phyloP scores from a whole-genome alignment of 2,797 vertebrate species.

The Etheostoma nigrum region DNA sequence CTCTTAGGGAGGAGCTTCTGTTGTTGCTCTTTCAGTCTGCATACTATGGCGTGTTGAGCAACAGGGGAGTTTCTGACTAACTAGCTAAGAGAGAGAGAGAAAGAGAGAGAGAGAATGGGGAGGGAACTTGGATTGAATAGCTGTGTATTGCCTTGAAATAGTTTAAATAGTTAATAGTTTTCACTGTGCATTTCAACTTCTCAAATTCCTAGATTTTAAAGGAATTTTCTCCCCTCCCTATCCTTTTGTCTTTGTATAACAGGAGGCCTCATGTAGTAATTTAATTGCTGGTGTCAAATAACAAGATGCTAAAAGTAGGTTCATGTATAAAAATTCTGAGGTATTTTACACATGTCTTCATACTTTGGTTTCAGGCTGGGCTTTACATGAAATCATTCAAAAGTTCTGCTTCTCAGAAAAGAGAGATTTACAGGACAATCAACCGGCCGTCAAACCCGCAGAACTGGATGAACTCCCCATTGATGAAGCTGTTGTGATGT shows the following conservation, averaged over 20 bases:
- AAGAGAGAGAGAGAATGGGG: conserved; percentile 21
- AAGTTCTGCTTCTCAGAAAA: neutral
- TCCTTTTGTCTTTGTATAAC: neutral
- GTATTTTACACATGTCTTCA: neutral
- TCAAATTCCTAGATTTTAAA: neutral
- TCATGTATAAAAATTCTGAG: neutral
- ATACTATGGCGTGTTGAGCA: conserved; percentile 27
- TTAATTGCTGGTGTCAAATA: neutral
- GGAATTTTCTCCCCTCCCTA: neutral
- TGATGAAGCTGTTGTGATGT: neutral
- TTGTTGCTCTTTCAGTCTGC: conserved; percentile 19
- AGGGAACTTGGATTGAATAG: conserved; percentile 10
- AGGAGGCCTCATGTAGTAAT: neutral
- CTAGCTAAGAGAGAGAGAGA: conserved; percentile 8
- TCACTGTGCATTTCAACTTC: neutral
- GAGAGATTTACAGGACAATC: neutral
- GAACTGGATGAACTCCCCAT: neutral
- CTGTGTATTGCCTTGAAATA: neutral
- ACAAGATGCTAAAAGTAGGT: neutral
- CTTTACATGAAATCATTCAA: neutral
- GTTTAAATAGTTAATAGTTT: no score
- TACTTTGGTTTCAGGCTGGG: neutral
- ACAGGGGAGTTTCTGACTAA: conserved; percentile 38
- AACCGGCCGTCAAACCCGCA: neutral
- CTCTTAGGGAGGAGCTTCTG: conserved; percentile 59